Evolutionary conservation across 2,797 vertebrate species (phyloP).

Genomic region (Molossus alvarezi): DNA sequence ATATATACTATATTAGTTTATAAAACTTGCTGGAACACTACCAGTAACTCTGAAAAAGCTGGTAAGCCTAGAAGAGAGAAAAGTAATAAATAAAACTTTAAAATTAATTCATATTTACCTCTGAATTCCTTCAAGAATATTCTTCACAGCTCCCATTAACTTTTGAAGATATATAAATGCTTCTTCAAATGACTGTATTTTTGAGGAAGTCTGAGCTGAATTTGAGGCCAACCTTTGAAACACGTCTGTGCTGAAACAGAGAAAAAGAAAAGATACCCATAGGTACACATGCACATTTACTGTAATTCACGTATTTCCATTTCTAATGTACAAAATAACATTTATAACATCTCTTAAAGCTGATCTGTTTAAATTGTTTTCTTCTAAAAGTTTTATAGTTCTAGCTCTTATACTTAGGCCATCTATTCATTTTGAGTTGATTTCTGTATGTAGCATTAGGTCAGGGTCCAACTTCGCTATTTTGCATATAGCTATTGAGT

Average conservation of each 20-base stretch:
- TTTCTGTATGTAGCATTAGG: background rate
- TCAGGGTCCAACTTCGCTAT: background rate
- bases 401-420: background rate
- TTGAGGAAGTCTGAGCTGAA: constrained; percentile 80
- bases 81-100: constrained; percentile 60
- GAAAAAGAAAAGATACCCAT: constrained; percentile 67
- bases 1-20: background rate
- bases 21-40: constrained; percentile 47
- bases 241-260: constrained; percentile 87
- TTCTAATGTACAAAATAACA: background rate
- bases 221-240: constrained; percentile 89
- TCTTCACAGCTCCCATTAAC: constrained; percentile 92
- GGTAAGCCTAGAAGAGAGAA: background rate
- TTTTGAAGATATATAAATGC: constrained; percentile 93
- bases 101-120: constrained; percentile 90
- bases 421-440: background rate
- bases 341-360: constrained; percentile 13
- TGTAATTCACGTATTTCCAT: constrained; percentile 10
- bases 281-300: background rate
- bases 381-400: background rate
- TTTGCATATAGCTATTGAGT: background rate
- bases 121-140: constrained; percentile 93
- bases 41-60: constrained; percentile 38
- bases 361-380: constrained; percentile 26
- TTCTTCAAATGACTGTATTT: constrained; percentile 90